Conservation (phyloP, 2,113 vertebrate genomes). For the Charina bottae region DNA sequence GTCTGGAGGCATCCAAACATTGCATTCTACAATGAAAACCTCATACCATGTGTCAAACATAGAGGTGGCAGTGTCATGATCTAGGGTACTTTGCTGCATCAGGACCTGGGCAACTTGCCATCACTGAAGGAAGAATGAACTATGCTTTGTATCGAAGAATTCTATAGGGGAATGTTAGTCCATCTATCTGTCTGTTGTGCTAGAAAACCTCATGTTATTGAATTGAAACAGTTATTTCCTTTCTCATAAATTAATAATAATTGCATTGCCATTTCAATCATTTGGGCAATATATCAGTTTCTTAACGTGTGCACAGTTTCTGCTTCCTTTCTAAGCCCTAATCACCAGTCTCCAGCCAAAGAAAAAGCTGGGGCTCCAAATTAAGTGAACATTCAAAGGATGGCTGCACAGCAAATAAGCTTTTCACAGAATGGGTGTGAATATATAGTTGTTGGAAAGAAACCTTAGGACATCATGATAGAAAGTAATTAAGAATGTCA, state of each 20-base stretch:
- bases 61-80: neutral
- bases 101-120: neutral
- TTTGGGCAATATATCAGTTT: conserved; percentile 52
- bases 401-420: conserved; percentile 25
- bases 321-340: conserved; percentile 41
- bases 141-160: neutral
- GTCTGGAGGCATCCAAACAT: neutral
- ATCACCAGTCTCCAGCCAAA: conserved; percentile 46
- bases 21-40: neutral
- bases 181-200: neutral
- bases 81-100: neutral
- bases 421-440: conserved; percentile 49
- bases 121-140: neutral
- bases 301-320: conserved; percentile 37
- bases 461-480: conserved; percentile 52
- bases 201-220: neutral
- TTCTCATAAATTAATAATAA: conserved; percentile 54
- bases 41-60: neutral
- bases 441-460: conserved; percentile 49
- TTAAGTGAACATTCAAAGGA: conserved; percentile 48
- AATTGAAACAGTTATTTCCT: conserved; percentile 12
- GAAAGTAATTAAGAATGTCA: conserved; percentile 43
- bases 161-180: neutral
- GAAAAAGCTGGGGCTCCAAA: conserved; percentile 54
- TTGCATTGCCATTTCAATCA: conserved; percentile 56